Evolutionary conservation across 2,888 invertebrate genomes (phyloP).

Genomic region (Mythimna albipuncta): DNA sequence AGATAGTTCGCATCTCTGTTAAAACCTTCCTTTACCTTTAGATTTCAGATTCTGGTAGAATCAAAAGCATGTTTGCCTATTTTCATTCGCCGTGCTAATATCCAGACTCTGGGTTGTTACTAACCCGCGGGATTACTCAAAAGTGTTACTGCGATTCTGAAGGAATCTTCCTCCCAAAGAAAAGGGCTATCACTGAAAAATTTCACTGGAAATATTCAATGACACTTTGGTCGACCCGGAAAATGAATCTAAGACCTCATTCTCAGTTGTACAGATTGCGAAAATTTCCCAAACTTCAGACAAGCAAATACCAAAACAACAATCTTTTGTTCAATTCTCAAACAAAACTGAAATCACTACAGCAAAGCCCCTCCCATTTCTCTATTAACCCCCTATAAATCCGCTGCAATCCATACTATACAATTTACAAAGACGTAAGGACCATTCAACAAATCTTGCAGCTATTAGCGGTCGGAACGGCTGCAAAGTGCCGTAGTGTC

Average conservation of each 20-base stretch:
- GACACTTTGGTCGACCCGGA: background rate
- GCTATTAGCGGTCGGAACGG: constrained; percentile 61
- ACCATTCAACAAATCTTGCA: constrained; percentile 65
- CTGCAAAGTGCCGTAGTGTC: constrained; percentile 56
- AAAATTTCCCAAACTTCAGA: background rate
- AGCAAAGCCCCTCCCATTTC: background rate
- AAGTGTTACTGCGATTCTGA: too few relatives aligned
- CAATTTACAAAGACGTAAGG: constrained; percentile 60
- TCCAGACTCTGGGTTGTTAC: background rate
- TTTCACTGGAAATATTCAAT: background rate
- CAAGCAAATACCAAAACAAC: background rate
- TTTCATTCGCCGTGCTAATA: background rate
- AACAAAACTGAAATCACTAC: background rate
- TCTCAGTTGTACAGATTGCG: background rate
- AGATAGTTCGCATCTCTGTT: too few relatives aligned
- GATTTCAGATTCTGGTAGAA: too few relatives aligned
- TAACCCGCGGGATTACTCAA: too few relatives aligned
- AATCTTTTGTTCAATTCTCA: background rate
- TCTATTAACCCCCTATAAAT: constrained; percentile 37
- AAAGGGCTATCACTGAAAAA: background rate
- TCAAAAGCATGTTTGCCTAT: background rate
- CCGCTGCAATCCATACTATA: constrained; percentile 53
- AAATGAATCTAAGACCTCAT: background rate
- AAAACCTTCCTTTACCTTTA: too few relatives aligned
- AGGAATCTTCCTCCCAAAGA: too few relatives aligned